These are phyloP conservation scores for Labeo catla DNA, from an alignment of 2,113 vertebrate genomes.

Conservation along the genomic window DNA sequence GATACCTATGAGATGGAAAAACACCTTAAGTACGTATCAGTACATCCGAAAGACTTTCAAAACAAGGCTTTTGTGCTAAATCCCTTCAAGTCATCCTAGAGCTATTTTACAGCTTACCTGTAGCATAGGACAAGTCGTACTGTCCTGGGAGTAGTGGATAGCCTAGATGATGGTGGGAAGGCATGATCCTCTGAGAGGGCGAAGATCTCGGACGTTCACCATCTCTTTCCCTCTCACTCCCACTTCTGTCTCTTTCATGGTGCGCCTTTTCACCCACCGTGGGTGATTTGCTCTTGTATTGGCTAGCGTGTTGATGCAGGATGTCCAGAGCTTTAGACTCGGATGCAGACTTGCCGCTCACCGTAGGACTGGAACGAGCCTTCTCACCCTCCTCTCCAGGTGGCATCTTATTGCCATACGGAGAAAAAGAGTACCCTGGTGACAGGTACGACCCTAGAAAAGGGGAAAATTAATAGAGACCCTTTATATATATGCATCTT, in stretches of 20 bases:
- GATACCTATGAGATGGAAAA: constrained; percentile 76
- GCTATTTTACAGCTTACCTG: constrained; percentile 78
- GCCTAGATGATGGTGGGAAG: constrained; percentile 93
- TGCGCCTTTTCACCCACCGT: constrained; percentile 85
- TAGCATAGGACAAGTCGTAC: constrained; percentile 93
- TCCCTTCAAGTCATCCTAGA: background rate
- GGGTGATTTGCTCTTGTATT: constrained; percentile 99
- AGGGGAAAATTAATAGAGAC: background rate
- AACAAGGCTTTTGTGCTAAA: background rate
- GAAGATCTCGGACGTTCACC: constrained; percentile 85
- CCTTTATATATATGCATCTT: background rate
- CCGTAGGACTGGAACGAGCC: constrained; percentile 91
- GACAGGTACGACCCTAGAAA: constrained; percentile 90
- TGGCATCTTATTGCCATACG: constrained; percentile 89
- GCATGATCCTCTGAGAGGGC: constrained; percentile 94
- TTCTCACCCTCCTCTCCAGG: constrained; percentile 90
- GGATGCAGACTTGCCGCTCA: constrained; percentile 87
- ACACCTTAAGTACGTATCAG: background rate
- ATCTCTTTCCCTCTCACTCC: constrained; percentile 77
- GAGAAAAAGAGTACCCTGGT: constrained; percentile 95
- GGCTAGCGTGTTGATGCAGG: constrained; percentile 96
- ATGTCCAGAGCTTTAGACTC: constrained; percentile 98
- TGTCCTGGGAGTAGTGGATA: constrained; percentile 94
- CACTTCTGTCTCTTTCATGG: constrained; percentile 88
- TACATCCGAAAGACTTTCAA: background rate